Evolutionary conservation across 2,113 vertebrate species (phyloP).

Genomic region (Microtus pennsylvanicus): DNA sequence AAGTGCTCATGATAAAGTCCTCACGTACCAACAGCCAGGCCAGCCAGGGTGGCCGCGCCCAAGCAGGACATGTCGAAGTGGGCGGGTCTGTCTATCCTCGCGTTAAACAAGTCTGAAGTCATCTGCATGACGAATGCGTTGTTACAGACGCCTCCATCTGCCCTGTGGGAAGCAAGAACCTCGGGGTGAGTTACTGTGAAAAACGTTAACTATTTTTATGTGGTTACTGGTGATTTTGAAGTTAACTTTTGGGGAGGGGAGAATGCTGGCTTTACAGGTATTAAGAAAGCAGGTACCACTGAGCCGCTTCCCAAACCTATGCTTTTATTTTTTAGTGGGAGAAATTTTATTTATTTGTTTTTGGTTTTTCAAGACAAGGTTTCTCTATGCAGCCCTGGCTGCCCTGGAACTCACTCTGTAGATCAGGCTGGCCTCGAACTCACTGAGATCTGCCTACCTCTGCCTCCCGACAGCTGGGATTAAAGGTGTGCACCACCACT

Average conservation of each 20-base stretch:
- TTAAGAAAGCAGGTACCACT: not conserved
- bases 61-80: conserved; percentile 94
- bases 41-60: conserved; percentile 96
- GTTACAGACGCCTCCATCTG: conserved; percentile 95
- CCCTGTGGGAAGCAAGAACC: conserved; percentile 86
- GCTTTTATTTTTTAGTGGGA: not conserved
- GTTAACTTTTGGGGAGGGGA: not conserved
- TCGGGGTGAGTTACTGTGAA: not conserved
- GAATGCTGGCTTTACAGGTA: not conserved
- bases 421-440: not conserved
- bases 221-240: not conserved
- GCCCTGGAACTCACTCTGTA: not conserved
- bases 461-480: no score
- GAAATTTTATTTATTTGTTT: not conserved
- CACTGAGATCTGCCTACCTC: no score
- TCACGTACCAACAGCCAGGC: conserved; percentile 92
- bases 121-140: conserved; percentile 98
- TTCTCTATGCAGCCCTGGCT: not conserved
- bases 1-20: not conserved
- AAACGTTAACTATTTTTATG: not conserved
- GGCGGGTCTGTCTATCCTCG: conserved; percentile 89
- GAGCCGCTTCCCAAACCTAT: not conserved
- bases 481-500: no score
- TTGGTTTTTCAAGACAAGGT: not conserved
- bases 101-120: conserved; percentile 94